A percentile compares a stretch with the other conserved stretches of the same genome.
Conservation (phyloP, 2,113 vertebrate genomes). For the Neomonachus schauinslandi region DNA sequence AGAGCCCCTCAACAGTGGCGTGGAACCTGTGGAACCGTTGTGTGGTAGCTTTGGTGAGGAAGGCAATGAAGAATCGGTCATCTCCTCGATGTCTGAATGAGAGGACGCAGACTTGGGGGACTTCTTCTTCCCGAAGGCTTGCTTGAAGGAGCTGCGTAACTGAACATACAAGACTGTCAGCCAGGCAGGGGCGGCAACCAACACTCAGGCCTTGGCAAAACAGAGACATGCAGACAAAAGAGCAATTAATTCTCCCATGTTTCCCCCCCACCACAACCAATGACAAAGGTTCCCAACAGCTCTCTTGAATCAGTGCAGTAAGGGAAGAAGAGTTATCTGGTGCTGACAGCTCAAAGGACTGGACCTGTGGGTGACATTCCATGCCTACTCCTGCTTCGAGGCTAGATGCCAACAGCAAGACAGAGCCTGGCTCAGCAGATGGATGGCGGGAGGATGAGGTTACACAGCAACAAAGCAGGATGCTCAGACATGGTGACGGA, state of each 20-base stretch:
- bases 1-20: constrained; percentile 92
- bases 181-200: neutral
- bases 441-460: constrained; percentile 13
- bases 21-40: constrained; percentile 88
- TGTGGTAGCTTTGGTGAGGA: constrained; percentile 96
- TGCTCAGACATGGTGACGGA: constrained; percentile 80
- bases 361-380: constrained; percentile 68
- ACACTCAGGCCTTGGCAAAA: neutral
- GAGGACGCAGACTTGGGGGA: constrained; percentile 98
- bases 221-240: constrained; percentile 81
- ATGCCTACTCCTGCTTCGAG: constrained; percentile 72
- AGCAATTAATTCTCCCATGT: constrained; percentile 46
- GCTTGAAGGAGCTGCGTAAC: constrained; percentile 99
- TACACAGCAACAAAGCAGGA: constrained; percentile 64
- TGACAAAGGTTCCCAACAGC: constrained; percentile 19
- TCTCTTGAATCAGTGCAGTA: constrained; percentile 70
- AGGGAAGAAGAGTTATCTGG: constrained; percentile 80
- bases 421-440: constrained; percentile 74
- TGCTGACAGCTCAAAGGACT: constrained; percentile 66
- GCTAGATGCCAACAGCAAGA: constrained; percentile 74
- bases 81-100: constrained; percentile 99
- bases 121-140: constrained; percentile 99
- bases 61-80: constrained; percentile 96
- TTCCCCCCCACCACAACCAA: neutral
- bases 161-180: constrained; percentile 82